Percentiles rank a stretch among this genome's conserved stretches.
Evolutionary conservation across 2,797 vertebrate genomes (phyloP).

Genomic region (Notamacropus eugenii): DNA sequence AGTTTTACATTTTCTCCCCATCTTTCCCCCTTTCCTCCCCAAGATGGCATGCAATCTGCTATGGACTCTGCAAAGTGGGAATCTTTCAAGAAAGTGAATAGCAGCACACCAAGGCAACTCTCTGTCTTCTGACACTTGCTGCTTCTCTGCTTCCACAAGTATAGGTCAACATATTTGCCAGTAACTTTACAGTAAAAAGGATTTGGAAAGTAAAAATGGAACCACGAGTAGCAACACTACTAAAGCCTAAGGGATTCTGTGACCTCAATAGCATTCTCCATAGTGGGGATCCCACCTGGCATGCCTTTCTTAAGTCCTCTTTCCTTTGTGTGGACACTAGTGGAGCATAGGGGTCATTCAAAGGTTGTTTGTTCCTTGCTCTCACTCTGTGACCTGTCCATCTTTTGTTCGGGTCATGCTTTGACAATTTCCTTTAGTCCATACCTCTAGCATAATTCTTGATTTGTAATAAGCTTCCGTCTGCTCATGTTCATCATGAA

Average conservation of each 20-base stretch:
- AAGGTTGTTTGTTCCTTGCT: neutral
- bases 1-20: too few species aligned
- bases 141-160: neutral
- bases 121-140: neutral
- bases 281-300: neutral
- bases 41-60: too few species aligned
- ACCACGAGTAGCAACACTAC: neutral
- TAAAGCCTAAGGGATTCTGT: neutral
- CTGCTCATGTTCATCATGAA: neutral
- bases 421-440: neutral
- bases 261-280: neutral
- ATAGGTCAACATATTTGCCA: neutral
- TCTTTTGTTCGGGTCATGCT: neutral
- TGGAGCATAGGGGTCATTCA: neutral
- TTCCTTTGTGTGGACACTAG: neutral
- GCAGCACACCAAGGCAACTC: neutral
- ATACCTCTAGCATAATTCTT: neutral
- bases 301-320: neutral
- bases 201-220: neutral
- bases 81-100: neutral
- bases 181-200: neutral
- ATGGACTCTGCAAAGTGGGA: neutral
- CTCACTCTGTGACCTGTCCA: neutral
- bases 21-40: too few species aligned
- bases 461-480: neutral